phyloP scores from a whole-genome alignment of 37 sponge, comb jelly and placozoan genomes.

The Axinella damicornis region DNA sequence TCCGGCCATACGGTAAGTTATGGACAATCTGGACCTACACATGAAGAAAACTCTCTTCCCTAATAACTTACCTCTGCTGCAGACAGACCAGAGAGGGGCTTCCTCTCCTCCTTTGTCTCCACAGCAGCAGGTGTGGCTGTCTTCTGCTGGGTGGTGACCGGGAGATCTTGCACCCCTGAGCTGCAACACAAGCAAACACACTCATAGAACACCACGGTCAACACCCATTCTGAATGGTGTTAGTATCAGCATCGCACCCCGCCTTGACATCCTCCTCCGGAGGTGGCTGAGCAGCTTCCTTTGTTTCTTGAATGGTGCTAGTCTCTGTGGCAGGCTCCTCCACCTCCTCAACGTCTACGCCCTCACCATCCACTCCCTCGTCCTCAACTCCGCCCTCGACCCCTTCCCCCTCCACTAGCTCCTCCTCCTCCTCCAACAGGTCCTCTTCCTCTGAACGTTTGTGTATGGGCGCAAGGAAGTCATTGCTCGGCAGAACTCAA shows the following conservation, averaged over 20 bases:
- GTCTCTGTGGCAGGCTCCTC: constrained; percentile 7
- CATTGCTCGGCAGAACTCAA: background rate
- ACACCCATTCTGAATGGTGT: too few species aligned
- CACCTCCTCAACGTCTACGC: constrained; percentile 34
- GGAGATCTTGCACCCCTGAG: background rate
- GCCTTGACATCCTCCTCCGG: too few species aligned
- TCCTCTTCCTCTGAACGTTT: constrained; percentile 3
- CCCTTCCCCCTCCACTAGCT: background rate
- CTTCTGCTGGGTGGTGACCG: background rate
- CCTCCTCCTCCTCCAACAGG: constrained; percentile 6
- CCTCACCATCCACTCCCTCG: constrained; percentile 40
- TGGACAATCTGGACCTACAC: background rate
- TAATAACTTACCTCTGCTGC: constrained; percentile 1
- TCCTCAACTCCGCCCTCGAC: background rate
- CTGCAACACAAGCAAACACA: too few species aligned
- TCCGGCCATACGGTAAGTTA: too few species aligned
- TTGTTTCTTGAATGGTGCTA: constrained; percentile 11
- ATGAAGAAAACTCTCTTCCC: background rate
- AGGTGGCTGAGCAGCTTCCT: constrained; percentile 2
- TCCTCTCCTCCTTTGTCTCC: background rate
- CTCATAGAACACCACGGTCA: too few species aligned
- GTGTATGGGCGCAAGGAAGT: too few species aligned
- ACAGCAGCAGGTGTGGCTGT: background rate
- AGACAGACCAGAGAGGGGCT: background rate
- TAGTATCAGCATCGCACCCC: too few species aligned